Evolutionary conservation across 2,888 invertebrate species (phyloP).

Genomic region (Dicranocentrus wangi): DNA sequence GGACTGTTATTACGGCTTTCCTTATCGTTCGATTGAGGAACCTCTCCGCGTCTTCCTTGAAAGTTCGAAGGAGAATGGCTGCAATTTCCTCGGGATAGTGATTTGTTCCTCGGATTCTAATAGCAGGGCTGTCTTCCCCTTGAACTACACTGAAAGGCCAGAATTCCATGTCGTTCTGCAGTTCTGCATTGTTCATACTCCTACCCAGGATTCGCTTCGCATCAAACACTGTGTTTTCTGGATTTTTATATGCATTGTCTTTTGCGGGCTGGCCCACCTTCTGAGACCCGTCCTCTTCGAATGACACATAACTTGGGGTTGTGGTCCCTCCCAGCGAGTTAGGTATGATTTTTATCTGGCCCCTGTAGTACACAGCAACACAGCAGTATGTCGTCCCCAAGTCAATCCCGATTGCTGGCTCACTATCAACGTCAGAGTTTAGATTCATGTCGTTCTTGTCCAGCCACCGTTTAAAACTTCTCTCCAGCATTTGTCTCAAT

Average conservation of each 20-base stretch:
- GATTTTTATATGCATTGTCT: slow-evolving; percentile 77
- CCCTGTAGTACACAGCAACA: slow-evolving; percentile 61
- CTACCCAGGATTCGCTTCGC: slow-evolving; percentile 90
- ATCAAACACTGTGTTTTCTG: slow-evolving; percentile 86
- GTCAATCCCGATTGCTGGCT: slow-evolving; percentile 62
- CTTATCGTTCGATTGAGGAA: slow-evolving; percentile 77
- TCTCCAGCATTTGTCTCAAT: slow-evolving; percentile 1
- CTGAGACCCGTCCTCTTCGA: slow-evolving; percentile 72
- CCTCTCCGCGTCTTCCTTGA: slow-evolving; percentile 26
- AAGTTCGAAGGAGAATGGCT: slow-evolving; percentile 22
- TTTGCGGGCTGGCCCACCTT: slow-evolving; percentile 57
- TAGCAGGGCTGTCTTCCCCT: slow-evolving; percentile 76
- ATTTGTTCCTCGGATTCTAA: neutral
- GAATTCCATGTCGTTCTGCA: slow-evolving; percentile 86
- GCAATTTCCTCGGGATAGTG: slow-evolving; percentile 41
- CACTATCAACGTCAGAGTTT: neutral
- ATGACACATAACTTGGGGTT: slow-evolving; percentile 56
- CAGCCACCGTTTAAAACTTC: slow-evolving; percentile 16
- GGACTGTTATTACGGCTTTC: slow-evolving; percentile 87
- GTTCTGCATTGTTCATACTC: slow-evolving; percentile 84
- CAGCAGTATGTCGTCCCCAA: slow-evolving; percentile 66
- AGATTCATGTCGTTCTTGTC: slow-evolving; percentile 25
- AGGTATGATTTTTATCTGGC: slow-evolving; percentile 50
- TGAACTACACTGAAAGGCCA: slow-evolving; percentile 88
- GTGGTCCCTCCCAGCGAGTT: slow-evolving; percentile 43